Evolutionary conservation across 1,140 invertebrate genomes (phyloP).

Genomic region (Heterodera schachtii): DNA sequence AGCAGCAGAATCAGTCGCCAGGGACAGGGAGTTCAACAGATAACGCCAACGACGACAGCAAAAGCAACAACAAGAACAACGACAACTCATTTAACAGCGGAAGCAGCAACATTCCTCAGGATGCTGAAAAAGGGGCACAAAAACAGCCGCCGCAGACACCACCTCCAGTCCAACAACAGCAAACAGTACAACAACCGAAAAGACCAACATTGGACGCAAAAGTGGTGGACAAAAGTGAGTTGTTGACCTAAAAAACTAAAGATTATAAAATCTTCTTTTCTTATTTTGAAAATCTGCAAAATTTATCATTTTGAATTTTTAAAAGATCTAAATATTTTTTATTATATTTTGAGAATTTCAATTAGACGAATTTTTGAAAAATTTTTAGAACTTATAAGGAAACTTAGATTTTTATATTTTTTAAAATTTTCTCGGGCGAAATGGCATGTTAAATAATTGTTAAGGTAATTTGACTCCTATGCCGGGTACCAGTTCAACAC

Average conservation of each 20-base stretch:
- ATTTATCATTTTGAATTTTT: not conserved
- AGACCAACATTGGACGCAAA: conserved; percentile 7
- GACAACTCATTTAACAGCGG: not conserved
- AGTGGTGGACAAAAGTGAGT: conserved; percentile 3
- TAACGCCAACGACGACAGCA: not conserved
- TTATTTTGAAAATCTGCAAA: not conserved
- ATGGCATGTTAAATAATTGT: not conserved
- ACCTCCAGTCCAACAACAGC: conserved; percentile 9
- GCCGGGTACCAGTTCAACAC: conserved; percentile 63
- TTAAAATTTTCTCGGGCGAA: no score
- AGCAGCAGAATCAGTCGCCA: conserved; percentile 1
- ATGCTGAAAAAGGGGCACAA: not conserved
- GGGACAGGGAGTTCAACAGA: not conserved
- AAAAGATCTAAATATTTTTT: no score
- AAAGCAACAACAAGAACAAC: not conserved
- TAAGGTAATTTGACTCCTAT: conserved; percentile 39
- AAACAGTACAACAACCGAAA: conserved; percentile 26
- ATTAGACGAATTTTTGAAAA: no score
- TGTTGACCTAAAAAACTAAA: no score
- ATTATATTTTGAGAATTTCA: conserved; percentile 18
- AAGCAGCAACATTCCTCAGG: not conserved
- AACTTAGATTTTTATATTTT: no score
- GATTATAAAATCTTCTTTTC: no score
- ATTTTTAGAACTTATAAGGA: no score
- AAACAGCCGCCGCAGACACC: conserved; percentile 16